Evolutionary conservation across 2,888 invertebrate genomes (phyloP), one percentile per base, ranked within the genome.

Genomic region (Lymantria monacha): DNA sequence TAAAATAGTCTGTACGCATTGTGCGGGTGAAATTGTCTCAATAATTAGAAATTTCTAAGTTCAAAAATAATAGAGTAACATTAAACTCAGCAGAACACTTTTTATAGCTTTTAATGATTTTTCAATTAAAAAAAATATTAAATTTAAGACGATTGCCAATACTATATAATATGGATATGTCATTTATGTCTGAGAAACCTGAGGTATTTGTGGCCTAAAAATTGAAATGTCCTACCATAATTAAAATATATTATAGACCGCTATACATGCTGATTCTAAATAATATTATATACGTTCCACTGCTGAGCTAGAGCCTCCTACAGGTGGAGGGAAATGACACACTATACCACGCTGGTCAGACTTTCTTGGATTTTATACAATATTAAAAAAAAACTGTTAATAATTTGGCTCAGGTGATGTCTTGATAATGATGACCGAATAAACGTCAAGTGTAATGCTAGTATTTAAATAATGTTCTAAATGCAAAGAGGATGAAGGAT

Each of bases 1-100:
- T 76, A 70, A 81, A 81, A 80, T 79, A 77, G 69, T 73, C 69
- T 72, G 66, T 69, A 72, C 76, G 74, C 78, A 68, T 72, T 73
- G 72, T 68, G 71, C 71, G 60, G 71, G 82, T 79, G 85, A 85
- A 85, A 87, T 76, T 74, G 70, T 74, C 66, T 71, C 68, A 71
- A 76, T 77, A 79, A 78, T 82, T 76, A 76, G 73, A 81, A 80
- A 76, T 68, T 76, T 71, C 59, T 66, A 61, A 65, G 67, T 59
- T 62, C 59, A 58, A 49, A 56, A 55, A 56, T 57, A 67, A 63
- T 60, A 53, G 57, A 57, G 48, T 51, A 52, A 49, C 59, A 56
- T 61, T 55, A 57, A 48, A 11, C 54, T 45, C 53, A 31, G 44
- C 48, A 59, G 50, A 49, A 30, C 44, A 33, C 54, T 44, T 36